Evolutionary conservation across 2,888 invertebrate genomes (phyloP).

Genomic region (Cantharis flavilabris): DNA sequence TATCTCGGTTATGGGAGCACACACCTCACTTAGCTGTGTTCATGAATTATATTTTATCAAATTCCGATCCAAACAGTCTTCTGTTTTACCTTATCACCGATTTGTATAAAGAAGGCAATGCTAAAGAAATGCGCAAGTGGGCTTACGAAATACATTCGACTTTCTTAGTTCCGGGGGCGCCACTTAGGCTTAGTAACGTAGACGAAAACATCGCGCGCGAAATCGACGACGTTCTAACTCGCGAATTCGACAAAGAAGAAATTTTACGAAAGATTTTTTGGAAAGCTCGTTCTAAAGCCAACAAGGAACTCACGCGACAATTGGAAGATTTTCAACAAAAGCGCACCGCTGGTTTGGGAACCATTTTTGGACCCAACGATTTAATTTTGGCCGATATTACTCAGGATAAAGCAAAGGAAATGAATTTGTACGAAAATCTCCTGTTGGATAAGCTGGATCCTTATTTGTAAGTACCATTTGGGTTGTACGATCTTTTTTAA

Average conservation of each 20-base stretch:
- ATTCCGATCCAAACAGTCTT: conserved; percentile 70
- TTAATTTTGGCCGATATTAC: conserved; percentile 77
- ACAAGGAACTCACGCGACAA: conserved; percentile 79
- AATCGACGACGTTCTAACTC: conserved; percentile 83
- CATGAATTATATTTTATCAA: conserved; percentile 86
- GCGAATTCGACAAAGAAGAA: conserved; percentile 89
- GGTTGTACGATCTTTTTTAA: too few species aligned
- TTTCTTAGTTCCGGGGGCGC: conserved; percentile 91
- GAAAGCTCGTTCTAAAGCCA: conserved; percentile 83
- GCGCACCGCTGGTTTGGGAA: conserved; percentile 85
- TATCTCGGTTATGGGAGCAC: conserved; percentile 80
- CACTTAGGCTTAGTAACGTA: conserved; percentile 76
- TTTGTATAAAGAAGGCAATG: conserved; percentile 81
- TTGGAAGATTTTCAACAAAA: conserved; percentile 83
- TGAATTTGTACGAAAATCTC: conserved; percentile 73
- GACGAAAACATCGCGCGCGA: conserved; percentile 88
- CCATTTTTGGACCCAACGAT: conserved; percentile 88
- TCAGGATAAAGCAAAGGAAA: conserved; percentile 78
- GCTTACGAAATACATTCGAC: conserved; percentile 98
- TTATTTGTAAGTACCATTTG: conserved; percentile 60
- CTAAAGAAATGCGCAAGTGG: conserved; percentile 95
- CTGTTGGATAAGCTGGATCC: conserved; percentile 74
- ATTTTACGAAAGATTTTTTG: conserved; percentile 85
- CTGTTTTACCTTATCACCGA: conserved; percentile 90
- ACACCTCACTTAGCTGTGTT: conserved; percentile 94